These are phyloP conservation scores for Drosophila buzzatii DNA, from an alignment of 2,888 invertebrate genomes.

Conservation along the genomic window DNA sequence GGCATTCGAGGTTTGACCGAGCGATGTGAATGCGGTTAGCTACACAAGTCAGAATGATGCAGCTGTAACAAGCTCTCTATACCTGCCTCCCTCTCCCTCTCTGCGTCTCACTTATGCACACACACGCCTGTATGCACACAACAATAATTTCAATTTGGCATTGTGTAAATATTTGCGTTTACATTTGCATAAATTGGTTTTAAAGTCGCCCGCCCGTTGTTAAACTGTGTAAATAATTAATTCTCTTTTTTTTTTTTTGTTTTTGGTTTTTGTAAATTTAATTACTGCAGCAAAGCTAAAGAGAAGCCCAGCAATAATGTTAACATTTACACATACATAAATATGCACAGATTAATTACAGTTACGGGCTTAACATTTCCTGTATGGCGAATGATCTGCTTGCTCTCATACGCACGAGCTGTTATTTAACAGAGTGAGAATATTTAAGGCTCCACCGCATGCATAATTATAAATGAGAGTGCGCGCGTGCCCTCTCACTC, in stretches of 20 bases:
- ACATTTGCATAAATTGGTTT: constrained; percentile 73
- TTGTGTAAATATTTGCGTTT: constrained; percentile 64
- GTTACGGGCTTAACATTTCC: constrained; percentile 8
- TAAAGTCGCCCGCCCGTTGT: constrained; percentile 42
- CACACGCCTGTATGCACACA: neutral
- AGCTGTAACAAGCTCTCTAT: neutral
- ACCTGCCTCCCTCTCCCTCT: neutral
- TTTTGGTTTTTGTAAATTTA: constrained; percentile 63
- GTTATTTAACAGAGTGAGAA: constrained; percentile 14
- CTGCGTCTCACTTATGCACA: neutral
- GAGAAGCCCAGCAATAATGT: constrained; percentile 8
- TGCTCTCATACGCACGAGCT: neutral
- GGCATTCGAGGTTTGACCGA: constrained; percentile 16
- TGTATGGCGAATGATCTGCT: neutral
- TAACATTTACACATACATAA: constrained; percentile 4
- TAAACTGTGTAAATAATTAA: constrained; percentile 67
- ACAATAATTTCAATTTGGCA: constrained; percentile 68
- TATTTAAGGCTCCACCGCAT: neutral
- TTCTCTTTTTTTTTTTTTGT: constrained; percentile 49
- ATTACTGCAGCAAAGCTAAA: constrained; percentile 42
- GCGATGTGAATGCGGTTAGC: constrained; percentile 28
- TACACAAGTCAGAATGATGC: constrained; percentile 11
- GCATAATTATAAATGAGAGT: neutral
- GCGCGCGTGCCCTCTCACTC: neutral
- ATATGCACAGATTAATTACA: constrained; percentile 13